Evolutionary conservation across 2,797 vertebrate genomes (phyloP), one percentile per base, ranked within the genome.

Genomic region (Galaxias olidus): DNA sequence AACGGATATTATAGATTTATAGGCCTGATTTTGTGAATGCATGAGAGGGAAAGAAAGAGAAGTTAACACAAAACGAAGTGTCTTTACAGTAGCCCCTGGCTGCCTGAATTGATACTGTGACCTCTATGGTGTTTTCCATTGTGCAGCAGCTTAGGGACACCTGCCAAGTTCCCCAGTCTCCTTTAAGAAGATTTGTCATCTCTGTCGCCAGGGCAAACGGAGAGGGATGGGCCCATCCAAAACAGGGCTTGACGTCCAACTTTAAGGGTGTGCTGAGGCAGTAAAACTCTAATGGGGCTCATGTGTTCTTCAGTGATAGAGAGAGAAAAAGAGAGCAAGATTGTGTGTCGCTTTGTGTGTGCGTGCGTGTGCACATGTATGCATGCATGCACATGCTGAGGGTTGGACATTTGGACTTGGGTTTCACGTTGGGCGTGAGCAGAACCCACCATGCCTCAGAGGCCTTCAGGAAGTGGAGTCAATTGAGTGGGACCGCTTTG

Each of bases 281-380:
- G 84, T 87, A 82, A 89, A 86, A 87, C 65, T 43, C 70, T 88
- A 89, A 89, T 87, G 73, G 79, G 76, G 78, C 78, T 88, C 84
- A 83, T 86, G 82, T 89, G 80, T 84, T 81, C 81, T 72, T 76
- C 69, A 74, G 80, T 20, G 58, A 54, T 66, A 68, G 41, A 6
- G 55, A 19, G 56, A 3, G 19, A 19, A 17, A 47, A 44, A 12
- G 30, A 18, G 51, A 10, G 50, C 17, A 13, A 30, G 41, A 18
- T 10, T n/a, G 51, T 10, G 19, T n/a, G 19, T n/a, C n/a, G n/a
- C n/a, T n/a, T n/a, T 9, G 15, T 8, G 43, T 43, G 58, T 17
- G 17, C 19, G 54, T 4, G 11, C n/a, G 59, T 10, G 10, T n/a
- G 46, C 1, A n/a, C 19, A 40, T 51, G 65, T 51, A 42, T 53